Percentiles rank a stretch among this genome's conserved stretches.
Conservation (phyloP, 2,888 invertebrate genomes). For the Xestia rhomboidea region DNA sequence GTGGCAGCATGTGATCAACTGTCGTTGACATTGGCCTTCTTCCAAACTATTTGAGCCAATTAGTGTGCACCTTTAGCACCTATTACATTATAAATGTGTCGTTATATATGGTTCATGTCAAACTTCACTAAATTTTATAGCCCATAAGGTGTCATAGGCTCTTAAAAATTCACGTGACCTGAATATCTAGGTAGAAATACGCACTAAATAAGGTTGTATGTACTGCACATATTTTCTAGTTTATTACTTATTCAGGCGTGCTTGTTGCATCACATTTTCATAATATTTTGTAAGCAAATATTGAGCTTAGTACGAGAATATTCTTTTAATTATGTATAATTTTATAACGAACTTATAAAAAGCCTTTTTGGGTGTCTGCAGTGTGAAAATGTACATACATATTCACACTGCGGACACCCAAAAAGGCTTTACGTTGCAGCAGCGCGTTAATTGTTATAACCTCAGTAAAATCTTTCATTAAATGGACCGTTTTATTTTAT, state of each 20-base stretch:
- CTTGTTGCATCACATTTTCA: constrained; percentile 24
- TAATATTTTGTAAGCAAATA: constrained; percentile 17
- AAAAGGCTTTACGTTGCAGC: constrained; percentile 39
- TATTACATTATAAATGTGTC: constrained; percentile 53
- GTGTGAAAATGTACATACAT: constrained; percentile 32
- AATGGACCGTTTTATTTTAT: constrained; percentile 17
- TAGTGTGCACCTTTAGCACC: constrained; percentile 56
- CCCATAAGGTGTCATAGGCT: constrained; percentile 31
- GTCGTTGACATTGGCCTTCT: constrained; percentile 79
- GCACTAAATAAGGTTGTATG: constrained; percentile 38
- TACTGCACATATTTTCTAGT: constrained; percentile 21
- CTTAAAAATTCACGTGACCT: constrained; percentile 58
- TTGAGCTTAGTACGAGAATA: background rate
- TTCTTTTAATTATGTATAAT: constrained; percentile 5
- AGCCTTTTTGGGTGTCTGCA: constrained; percentile 5
- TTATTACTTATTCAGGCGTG: constrained; percentile 5
- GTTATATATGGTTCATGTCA: constrained; percentile 31
- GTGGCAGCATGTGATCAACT: constrained; percentile 60
- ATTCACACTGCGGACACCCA: too few species aligned
- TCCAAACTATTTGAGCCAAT: constrained; percentile 73
- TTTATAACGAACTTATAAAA: constrained; percentile 12
- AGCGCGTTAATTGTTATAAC: constrained; percentile 18
- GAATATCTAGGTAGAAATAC: constrained; percentile 50
- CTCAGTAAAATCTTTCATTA: constrained; percentile 34
- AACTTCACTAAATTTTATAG: constrained; percentile 52